These are phyloP conservation scores for Pantelozetes paolii DNA, from an alignment of 2,888 invertebrate species.

Conservation along the genomic window DNA sequence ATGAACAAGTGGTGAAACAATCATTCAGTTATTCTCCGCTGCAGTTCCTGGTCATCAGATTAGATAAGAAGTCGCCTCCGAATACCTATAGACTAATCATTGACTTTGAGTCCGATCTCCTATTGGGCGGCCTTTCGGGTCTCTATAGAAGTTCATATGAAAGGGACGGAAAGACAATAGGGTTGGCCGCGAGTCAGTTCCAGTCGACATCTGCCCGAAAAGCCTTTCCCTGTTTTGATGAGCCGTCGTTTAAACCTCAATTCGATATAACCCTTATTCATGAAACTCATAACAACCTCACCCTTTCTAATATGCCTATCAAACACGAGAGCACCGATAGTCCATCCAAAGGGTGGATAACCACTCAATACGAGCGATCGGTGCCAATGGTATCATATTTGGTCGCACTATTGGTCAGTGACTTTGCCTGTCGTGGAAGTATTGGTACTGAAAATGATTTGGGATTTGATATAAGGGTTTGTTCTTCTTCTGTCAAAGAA, in stretches of 20 bases:
- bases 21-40: conserved; percentile 34
- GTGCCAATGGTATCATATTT: conserved; percentile 86
- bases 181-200: conserved; percentile 44
- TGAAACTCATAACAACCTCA: conserved; percentile 59
- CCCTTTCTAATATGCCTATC: conserved; percentile 81
- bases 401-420: conserved; percentile 78
- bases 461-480: conserved; percentile 58
- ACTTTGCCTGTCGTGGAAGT: conserved; percentile 58
- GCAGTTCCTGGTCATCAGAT: conserved; percentile 35
- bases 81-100: conserved; percentile 20
- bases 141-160: conserved; percentile 36
- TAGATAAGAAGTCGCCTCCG: not conserved
- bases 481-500: conserved; percentile 62
- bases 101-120: conserved; percentile 16
- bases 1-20: not conserved
- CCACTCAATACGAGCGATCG: conserved; percentile 19
- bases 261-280: conserved; percentile 62
- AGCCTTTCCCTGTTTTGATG: conserved; percentile 48
- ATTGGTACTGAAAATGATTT: not conserved
- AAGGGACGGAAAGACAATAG: conserved; percentile 4
- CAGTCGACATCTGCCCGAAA: conserved; percentile 46
- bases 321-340: not conserved
- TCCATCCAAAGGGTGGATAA: conserved; percentile 48
- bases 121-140: conserved; percentile 26
- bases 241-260: conserved; percentile 48